phyloP scores from a whole-genome alignment of 2,797 vertebrate genomes.

The Furcifer pardalis region DNA sequence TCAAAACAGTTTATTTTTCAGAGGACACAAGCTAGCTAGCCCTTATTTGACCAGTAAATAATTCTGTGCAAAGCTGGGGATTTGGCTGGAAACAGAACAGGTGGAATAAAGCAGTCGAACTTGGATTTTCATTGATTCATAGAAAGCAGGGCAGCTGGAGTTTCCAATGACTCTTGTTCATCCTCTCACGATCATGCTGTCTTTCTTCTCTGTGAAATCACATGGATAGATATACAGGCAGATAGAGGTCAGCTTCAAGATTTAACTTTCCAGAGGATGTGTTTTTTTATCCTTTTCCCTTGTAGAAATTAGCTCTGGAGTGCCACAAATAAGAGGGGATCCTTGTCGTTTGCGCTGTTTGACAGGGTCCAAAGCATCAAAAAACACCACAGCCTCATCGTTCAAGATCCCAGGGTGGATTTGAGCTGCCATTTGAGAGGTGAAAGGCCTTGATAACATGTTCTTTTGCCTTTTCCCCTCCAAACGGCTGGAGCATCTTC shows the following conservation, averaged over 20 bases:
- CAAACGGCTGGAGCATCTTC: conserved; percentile 53
- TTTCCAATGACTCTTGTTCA: conserved; percentile 41
- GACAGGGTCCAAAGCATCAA: conserved; percentile 53
- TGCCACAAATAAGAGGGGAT: conserved; percentile 50
- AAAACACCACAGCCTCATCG: conserved; percentile 51
- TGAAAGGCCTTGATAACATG: conserved; percentile 59
- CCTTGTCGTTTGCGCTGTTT: conserved; percentile 61
- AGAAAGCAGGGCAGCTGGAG: conserved; percentile 42
- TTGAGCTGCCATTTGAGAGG: conserved; percentile 62
- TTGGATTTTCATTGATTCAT: conserved; percentile 58
- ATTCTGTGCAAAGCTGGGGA: conserved; percentile 47
- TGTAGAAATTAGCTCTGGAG: conserved; percentile 64
- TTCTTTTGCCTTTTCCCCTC: conserved; percentile 32
- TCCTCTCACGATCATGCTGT: conserved; percentile 41
- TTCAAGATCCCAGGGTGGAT: conserved; percentile 60
- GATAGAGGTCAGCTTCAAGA: conserved; percentile 63
- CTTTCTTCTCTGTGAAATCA: conserved; percentile 35
- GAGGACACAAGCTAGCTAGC: background rate
- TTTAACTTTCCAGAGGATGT: conserved; percentile 60
- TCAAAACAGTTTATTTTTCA: conserved; percentile 35
- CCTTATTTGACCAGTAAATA: conserved; percentile 7
- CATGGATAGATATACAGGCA: conserved; percentile 46
- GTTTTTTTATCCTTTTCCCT: conserved; percentile 54
- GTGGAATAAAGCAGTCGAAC: conserved; percentile 30
- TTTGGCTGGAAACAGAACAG: conserved; percentile 42